phyloP scores from a whole-genome alignment of 2,888 invertebrate genomes.

The Scaptomyza caliginosa region DNA sequence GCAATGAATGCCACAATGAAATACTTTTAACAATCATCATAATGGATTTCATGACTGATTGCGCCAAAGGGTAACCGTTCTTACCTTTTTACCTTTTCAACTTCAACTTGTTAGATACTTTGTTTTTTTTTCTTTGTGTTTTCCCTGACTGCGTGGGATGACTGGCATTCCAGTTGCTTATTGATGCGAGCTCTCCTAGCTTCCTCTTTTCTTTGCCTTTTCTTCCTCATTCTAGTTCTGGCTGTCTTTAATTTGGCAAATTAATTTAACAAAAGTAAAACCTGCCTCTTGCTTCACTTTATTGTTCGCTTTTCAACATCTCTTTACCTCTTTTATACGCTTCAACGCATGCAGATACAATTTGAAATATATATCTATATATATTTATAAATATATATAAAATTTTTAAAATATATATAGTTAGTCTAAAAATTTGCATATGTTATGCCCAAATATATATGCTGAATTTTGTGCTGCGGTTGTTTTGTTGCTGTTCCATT shows the following conservation, averaged over 20 bases:
- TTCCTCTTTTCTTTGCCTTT: neutral
- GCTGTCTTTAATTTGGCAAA: slow-evolving; percentile 59
- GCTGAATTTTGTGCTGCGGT: slow-evolving; percentile 46
- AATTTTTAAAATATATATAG: slow-evolving; percentile 30
- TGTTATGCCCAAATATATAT: slow-evolving; percentile 37
- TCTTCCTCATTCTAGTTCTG: neutral
- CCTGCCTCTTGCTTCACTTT: neutral
- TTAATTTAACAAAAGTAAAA: slow-evolving; percentile 59
- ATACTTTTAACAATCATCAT: slow-evolving; percentile 64
- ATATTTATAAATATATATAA: neutral
- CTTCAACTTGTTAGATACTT: slow-evolving; percentile 29
- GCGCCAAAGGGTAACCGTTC: slow-evolving; percentile 33
- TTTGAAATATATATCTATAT: neutral
- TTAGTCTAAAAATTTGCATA: slow-evolving; percentile 50
- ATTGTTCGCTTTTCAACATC: neutral
- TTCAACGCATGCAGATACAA: neutral
- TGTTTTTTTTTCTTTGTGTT: slow-evolving; percentile 15
- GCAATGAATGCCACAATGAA: slow-evolving; percentile 60
- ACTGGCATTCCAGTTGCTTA: slow-evolving; percentile 41
- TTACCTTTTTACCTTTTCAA: slow-evolving; percentile 53
- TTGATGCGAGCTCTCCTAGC: slow-evolving; percentile 14
- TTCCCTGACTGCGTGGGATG: slow-evolving; percentile 11
- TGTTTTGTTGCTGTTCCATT: too few species aligned
- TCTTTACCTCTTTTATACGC: neutral
- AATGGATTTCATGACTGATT: slow-evolving; percentile 58